A percentile compares a stretch with the other conserved stretches of the same genome.
Evolutionary conservation across 2,888 invertebrate genomes (phyloP).

Genomic region (Rhagophthalmus giganteus): DNA sequence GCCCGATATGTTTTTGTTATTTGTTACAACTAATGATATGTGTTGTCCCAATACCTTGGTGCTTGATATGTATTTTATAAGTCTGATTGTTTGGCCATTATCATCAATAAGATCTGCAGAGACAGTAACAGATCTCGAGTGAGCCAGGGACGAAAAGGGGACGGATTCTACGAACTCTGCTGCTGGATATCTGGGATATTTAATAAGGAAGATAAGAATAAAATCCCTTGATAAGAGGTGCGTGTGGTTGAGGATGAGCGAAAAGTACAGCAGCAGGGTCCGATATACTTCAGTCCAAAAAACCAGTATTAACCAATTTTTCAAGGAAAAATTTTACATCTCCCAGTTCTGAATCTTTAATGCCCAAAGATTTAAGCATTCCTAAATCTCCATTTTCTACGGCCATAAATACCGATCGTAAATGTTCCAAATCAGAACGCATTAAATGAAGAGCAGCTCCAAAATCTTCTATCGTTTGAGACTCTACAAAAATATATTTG

Average conservation of each 20-base stretch:
- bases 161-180: slow-evolving; percentile 51
- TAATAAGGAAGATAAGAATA: slow-evolving; percentile 61
- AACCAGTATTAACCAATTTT: slow-evolving; percentile 93
- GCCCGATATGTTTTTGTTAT: slow-evolving; percentile 25
- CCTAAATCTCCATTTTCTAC: slow-evolving; percentile 94
- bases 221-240: slow-evolving; percentile 73
- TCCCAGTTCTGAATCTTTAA: slow-evolving; percentile 92
- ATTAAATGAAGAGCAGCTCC: slow-evolving; percentile 83
- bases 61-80: slow-evolving; percentile 53
- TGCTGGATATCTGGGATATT: slow-evolving; percentile 39
- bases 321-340: slow-evolving; percentile 96
- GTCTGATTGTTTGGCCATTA: slow-evolving; percentile 47
- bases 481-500: slow-evolving; percentile 63
- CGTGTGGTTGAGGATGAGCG: slow-evolving; percentile 64
- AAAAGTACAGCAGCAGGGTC: slow-evolving; percentile 66
- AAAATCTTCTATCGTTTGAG: slow-evolving; percentile 93
- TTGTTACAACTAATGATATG: slow-evolving; percentile 42
- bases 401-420: slow-evolving; percentile 93
- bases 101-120: slow-evolving; percentile 41
- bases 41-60: slow-evolving; percentile 44
- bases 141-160: slow-evolving; percentile 32
- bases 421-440: slow-evolving; percentile 87
- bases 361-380: slow-evolving; percentile 90
- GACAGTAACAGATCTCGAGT: slow-evolving; percentile 42
- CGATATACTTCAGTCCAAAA: slow-evolving; percentile 77